Percentiles rank a stretch among this genome's conserved stretches.
Evolutionary conservation across 2,113 vertebrate species (phyloP).

Genomic region (Murina feae): DNA sequence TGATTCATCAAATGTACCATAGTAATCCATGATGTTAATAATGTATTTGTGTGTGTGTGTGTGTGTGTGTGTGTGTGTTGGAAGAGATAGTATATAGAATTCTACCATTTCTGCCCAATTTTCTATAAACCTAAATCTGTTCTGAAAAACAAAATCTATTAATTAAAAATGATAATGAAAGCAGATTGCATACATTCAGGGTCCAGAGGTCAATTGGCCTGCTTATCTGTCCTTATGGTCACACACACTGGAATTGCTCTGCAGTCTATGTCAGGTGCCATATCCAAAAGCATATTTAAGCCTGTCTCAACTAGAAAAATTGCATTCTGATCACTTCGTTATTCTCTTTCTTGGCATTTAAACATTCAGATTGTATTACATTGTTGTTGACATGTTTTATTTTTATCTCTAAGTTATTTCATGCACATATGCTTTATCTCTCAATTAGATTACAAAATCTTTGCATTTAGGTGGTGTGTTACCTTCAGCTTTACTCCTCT

Average conservation of each 20-base stretch:
- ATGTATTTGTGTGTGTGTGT: neutral
- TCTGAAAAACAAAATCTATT: conserved; percentile 23
- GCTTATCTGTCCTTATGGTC: neutral
- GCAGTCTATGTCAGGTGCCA: neutral
- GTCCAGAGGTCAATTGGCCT: neutral
- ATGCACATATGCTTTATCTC: conserved; percentile 65
- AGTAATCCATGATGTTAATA: neutral
- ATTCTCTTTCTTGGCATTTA: conserved; percentile 64
- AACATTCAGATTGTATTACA: conserved; percentile 62
- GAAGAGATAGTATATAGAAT: neutral
- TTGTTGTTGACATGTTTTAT: conserved; percentile 70
- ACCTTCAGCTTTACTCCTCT: conserved; percentile 36
- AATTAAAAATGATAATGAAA: neutral
- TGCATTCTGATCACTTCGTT: conserved; percentile 54
- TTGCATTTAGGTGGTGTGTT: conserved; percentile 12
- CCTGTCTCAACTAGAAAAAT: neutral
- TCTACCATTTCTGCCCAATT: neutral
- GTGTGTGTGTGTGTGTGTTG: neutral
- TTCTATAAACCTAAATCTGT: neutral
- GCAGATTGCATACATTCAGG: neutral
- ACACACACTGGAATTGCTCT: neutral
- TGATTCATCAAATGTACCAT: neutral
- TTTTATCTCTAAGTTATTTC: conserved; percentile 69
- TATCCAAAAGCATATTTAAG: conserved; percentile 25
- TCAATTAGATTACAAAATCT: conserved; percentile 48